These are phyloP conservation scores for Sardina pilchardus DNA, from an alignment of 2,113 vertebrate genomes.

Conservation along the genomic window DNA sequence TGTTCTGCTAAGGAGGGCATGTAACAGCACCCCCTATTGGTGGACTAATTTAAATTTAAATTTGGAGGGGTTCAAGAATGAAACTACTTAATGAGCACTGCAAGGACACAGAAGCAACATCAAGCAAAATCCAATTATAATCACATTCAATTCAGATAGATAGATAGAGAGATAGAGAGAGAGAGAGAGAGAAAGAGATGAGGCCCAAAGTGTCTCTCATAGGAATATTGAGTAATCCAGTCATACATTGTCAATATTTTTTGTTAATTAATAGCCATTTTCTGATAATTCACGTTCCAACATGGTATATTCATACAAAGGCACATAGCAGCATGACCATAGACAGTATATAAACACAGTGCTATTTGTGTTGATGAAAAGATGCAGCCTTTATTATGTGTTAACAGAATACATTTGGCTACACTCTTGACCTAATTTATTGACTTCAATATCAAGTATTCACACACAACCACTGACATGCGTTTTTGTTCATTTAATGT, in stretches of 20 bases:
- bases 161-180: background rate
- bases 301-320: background rate
- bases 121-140: background rate
- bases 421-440: background rate
- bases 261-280: too few species aligned
- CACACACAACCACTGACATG: background rate
- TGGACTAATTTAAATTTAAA: background rate
- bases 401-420: background rate
- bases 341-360: background rate
- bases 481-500: background rate
- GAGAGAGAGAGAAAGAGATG: background rate
- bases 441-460: background rate
- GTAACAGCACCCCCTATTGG: slow-evolving; percentile 10
- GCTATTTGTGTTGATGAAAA: background rate
- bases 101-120: background rate
- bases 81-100: background rate
- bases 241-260: too few species aligned
- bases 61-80: background rate
- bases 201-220: background rate
- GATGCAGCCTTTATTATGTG: background rate
- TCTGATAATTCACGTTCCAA: too few species aligned
- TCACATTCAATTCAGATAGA: background rate
- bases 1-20: background rate
- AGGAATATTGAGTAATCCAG: background rate
- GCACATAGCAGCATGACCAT: background rate